These are phyloP conservation scores for Verasper variegatus DNA, from an alignment of 2,113 vertebrate genomes.

Conservation along the genomic window DNA sequence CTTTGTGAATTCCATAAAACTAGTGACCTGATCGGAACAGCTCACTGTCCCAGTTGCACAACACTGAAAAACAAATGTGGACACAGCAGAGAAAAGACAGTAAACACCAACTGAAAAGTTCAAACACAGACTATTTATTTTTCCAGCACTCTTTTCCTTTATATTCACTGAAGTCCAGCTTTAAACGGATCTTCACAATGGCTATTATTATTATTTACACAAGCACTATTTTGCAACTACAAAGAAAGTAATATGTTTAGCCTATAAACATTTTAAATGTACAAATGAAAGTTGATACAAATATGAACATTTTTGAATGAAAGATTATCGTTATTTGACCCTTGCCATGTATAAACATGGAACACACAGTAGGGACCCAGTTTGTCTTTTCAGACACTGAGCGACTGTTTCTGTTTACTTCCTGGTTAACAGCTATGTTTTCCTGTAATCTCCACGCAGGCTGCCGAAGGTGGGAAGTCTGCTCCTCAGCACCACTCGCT, in stretches of 20 bases:
- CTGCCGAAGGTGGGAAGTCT: constrained; percentile 67
- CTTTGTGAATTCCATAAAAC: constrained; percentile 50
- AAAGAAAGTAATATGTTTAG: neutral
- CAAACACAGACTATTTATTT: neutral
- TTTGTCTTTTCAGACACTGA: no score
- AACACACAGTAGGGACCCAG: neutral
- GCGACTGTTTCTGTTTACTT: neutral
- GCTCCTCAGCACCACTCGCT: constrained; percentile 76
- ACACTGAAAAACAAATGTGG: constrained; percentile 19
- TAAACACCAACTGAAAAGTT: neutral
- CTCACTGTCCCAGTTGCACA: constrained; percentile 13
- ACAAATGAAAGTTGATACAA: neutral
- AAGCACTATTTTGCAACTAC: neutral
- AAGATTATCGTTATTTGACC: neutral
- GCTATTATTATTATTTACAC: neutral
- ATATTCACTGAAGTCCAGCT: neutral
- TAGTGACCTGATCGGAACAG: constrained; percentile 40
- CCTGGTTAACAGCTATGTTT: constrained; percentile 25
- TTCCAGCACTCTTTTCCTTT: neutral
- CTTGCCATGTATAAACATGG: neutral
- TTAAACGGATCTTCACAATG: neutral
- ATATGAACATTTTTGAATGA: neutral
- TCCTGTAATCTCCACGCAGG: constrained; percentile 46
- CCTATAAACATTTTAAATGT: neutral
- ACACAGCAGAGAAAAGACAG: neutral